Evolutionary conservation across 2,113 vertebrate genomes (phyloP), one percentile per base, ranked within the genome.

Genomic region (Leptobrachium leishanense): DNA sequence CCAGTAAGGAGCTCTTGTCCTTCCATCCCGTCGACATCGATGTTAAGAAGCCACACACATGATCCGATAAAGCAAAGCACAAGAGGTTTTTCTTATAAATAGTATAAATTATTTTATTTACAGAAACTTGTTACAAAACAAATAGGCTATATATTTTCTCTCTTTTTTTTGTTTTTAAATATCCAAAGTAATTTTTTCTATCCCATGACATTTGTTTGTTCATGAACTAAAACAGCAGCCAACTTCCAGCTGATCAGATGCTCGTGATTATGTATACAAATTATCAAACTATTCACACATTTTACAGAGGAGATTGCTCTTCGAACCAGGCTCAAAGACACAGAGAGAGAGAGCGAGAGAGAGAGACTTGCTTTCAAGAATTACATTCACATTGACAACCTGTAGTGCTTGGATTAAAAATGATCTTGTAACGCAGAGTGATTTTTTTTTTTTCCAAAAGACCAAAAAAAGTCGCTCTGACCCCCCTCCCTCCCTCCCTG

Each of bases 101-200:
- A 98, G 97, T 98, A 99, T 98, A 99, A 99, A 99, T 99, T 99
- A 98, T 98, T 99, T 98, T 98, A 99, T 99, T 99, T 98, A 99
- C 97, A 99, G 95, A 98, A 98, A 97, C 95, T 95, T 98, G 96
- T 99, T 98, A 98, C 95, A 99, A 99, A 99, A 98, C 97, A 98
- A 96, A 99, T 98, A 98, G 95, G 97, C 97, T 98, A 97, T 99
- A 99, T 97, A 97, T 97, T 96, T 96, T 86, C 91, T 95, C 96
- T 95, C 95, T 96, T 86, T 91, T 95, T 96, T 86, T 91, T 95
- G 96, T 95, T 96, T 95, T 98, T 98, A 99, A 99, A 98, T 99
- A 98, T 97, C 94, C 90, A 94, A 95, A 95, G 94, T 95, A 96
- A 96, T 95, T 96, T 95, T 96, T 90, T 91, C 96, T 98, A 96